These are phyloP conservation scores for Thera britannica DNA, from an alignment of 2,888 invertebrate species.

Conservation along the genomic window DNA sequence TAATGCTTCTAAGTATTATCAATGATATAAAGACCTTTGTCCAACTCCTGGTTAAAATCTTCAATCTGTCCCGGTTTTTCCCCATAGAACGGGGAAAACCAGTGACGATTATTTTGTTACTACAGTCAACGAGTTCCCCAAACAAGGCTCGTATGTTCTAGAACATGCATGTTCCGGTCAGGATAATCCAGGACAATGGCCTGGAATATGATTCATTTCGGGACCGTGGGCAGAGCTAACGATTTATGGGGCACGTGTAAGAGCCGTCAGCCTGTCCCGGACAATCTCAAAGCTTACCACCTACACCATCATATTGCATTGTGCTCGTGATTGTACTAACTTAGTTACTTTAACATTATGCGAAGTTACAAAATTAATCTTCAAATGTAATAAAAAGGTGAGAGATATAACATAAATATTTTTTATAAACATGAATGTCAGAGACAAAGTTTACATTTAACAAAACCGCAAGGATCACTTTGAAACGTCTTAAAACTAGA, in stretches of 20 bases:
- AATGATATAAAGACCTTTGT: no score
- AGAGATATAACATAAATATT: no score
- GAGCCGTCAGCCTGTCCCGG: constrained; percentile 35
- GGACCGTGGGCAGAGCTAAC: constrained; percentile 48
- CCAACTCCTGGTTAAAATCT: no score
- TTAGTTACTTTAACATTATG: background rate
- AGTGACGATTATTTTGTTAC: constrained; percentile 18
- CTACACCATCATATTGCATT: constrained; percentile 35
- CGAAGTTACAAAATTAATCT: background rate
- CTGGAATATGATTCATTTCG: constrained; percentile 43
- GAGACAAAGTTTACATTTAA: no score
- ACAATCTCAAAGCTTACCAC: constrained; percentile 37
- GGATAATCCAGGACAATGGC: constrained; percentile 39
- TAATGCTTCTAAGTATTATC: no score
- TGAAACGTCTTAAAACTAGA: no score
- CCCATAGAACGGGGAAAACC: constrained; percentile 16
- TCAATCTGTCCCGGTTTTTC: background rate
- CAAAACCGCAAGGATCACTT: no score
- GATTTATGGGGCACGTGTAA: constrained; percentile 54
- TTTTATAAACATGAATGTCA: no score
- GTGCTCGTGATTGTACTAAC: constrained; percentile 13
- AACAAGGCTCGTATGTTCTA: constrained; percentile 11
- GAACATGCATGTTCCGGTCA: constrained; percentile 21
- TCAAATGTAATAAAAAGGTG: background rate
- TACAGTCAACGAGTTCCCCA: background rate